Percentiles rank a stretch among this genome's conserved stretches.
Conservation (phyloP, 2,113 vertebrate genomes). For the Dipodomys stephensi region DNA sequence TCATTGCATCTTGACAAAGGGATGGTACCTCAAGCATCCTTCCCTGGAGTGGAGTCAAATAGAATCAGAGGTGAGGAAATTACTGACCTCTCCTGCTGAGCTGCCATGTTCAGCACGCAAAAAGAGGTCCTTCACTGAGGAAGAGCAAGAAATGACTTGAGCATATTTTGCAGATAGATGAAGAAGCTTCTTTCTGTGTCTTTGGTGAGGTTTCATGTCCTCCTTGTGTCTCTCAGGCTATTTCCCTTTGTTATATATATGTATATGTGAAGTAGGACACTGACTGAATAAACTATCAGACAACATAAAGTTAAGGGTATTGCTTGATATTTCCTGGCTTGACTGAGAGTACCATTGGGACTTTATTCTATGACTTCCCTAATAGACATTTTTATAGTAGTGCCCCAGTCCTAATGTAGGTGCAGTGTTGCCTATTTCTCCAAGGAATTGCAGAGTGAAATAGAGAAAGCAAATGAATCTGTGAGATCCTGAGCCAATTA, state of each 20-base stretch:
- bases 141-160: slow-evolving; percentile 27
- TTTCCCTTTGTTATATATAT: not conserved
- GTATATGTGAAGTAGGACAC: not conserved
- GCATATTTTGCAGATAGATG: slow-evolving; percentile 34
- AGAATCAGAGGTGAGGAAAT: slow-evolving; percentile 73
- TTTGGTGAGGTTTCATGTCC: not conserved
- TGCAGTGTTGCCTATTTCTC: not conserved
- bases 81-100: slow-evolving; percentile 72
- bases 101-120: slow-evolving; percentile 52
- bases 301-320: not conserved
- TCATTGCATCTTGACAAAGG: slow-evolving; percentile 67
- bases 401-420: not conserved
- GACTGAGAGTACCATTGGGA: not conserved
- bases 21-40: slow-evolving; percentile 58
- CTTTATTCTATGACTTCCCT: not conserved
- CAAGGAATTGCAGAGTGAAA: slow-evolving; percentile 23
- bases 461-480: slow-evolving; percentile 26
- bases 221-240: not conserved
- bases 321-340: not conserved
- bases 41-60: slow-evolving; percentile 72
- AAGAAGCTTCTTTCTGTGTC: slow-evolving; percentile 10
- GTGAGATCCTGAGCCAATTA: slow-evolving; percentile 37
- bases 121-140: slow-evolving; percentile 50
- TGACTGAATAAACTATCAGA: not conserved
- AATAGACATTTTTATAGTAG: not conserved